These are phyloP conservation scores for Eretmocerus hayati DNA, from an alignment of 2,888 invertebrate genomes.

Conservation along the genomic window DNA sequence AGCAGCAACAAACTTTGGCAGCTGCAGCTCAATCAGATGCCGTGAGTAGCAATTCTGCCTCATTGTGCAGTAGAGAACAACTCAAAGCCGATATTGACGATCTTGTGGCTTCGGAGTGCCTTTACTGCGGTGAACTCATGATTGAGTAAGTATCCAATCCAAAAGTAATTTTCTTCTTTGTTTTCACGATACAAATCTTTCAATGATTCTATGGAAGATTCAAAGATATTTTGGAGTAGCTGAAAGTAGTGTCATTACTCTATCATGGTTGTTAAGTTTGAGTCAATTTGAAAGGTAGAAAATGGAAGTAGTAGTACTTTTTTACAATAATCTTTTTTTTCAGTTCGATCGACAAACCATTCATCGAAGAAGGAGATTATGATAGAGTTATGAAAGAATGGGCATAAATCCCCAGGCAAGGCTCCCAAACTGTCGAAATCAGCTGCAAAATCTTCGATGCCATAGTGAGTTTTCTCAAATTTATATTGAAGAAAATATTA, in stretches of 20 bases:
- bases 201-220: too few species aligned
- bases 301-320: too few species aligned
- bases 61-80: conserved; percentile 56
- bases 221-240: too few species aligned
- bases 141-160: conserved; percentile 55
- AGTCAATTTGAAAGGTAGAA: too few species aligned
- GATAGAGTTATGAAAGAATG: conserved; percentile 77
- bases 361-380: conserved; percentile 77
- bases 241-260: too few species aligned
- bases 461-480: too few species aligned
- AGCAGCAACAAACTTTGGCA: not conserved
- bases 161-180: conserved; percentile 4
- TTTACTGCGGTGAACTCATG: conserved; percentile 89
- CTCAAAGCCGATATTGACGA: conserved; percentile 80
- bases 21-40: conserved; percentile 45
- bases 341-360: conserved; percentile 81
- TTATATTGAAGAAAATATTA: too few species aligned
- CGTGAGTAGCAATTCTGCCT: conserved; percentile 50
- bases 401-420: too few species aligned
- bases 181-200: not conserved
- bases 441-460: too few species aligned
- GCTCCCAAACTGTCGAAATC: too few species aligned
- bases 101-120: conserved; percentile 83
- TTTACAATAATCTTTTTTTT: conserved; percentile 31
- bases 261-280: too few species aligned